Percentiles rank a stretch among this genome's conserved stretches.
phyloP scores from a whole-genome alignment of 2,888 invertebrate species.

The Sclerodermus sp. region DNA sequence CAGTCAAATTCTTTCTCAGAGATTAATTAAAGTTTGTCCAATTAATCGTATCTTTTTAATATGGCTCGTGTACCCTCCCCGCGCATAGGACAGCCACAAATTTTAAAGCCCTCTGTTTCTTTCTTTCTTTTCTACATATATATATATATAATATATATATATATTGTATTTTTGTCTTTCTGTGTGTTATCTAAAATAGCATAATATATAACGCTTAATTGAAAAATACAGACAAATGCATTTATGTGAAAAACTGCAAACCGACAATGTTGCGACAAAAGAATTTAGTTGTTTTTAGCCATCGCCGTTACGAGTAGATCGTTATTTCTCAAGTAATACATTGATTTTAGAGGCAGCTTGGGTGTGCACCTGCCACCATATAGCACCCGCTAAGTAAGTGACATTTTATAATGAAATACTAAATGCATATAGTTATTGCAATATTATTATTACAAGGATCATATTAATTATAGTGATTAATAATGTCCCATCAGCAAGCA shows the following conservation, averaged over 20 bases:
- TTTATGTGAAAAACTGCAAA: conserved; percentile 9
- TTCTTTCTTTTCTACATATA: conserved; percentile 5
- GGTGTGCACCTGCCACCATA: conserved; percentile 57
- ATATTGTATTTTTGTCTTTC: too few relatives aligned
- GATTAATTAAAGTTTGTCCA: neutral
- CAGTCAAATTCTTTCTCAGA: neutral
- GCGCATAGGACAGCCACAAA: conserved; percentile 50
- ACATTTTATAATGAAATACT: conserved; percentile 22
- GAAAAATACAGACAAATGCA: conserved; percentile 2
- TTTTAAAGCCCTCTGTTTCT: conserved; percentile 12
- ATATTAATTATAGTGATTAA: conserved; percentile 40
- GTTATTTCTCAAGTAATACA: conserved; percentile 29
- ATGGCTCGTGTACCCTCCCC: conserved; percentile 53
- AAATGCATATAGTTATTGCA: conserved; percentile 27
- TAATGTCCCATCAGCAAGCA: conserved; percentile 54
- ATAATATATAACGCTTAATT: conserved; percentile 6
- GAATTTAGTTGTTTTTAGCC: conserved; percentile 5
- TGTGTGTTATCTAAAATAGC: conserved; percentile 14
- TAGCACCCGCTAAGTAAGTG: conserved; percentile 41
- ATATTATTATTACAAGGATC: conserved; percentile 25
- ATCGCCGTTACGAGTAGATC: conserved; percentile 14
- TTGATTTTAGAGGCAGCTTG: conserved; percentile 45
- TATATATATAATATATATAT: neutral
- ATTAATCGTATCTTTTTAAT: conserved; percentile 5
- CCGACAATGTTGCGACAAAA: conserved; percentile 3